phyloP scores from a whole-genome alignment of 1,140 invertebrate species.

The Drosophila bifasciata region DNA sequence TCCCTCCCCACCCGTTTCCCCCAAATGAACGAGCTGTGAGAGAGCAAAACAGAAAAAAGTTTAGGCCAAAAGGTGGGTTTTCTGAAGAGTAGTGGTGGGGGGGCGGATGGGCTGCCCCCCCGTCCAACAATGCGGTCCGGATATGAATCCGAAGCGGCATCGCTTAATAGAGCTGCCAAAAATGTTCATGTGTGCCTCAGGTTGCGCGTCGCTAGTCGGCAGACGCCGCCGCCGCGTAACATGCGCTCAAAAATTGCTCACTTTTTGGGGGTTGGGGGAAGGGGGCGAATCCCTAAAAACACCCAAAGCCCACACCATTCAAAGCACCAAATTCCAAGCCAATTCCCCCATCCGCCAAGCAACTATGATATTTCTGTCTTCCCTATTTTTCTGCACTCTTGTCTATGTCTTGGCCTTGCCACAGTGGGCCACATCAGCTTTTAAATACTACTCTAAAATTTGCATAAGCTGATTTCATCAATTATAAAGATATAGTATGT shows the following conservation, averaged over 20 bases:
- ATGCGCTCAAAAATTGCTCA: conserved; percentile 73
- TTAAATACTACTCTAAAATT: not conserved
- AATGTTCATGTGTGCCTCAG: conserved; percentile 59
- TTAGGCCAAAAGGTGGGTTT: conserved; percentile 33
- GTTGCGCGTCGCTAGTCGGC: conserved; percentile 60
- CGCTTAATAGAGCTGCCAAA: conserved; percentile 80
- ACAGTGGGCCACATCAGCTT: conserved; percentile 31
- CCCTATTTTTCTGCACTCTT: conserved; percentile 27
- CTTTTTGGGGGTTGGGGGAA: conserved; percentile 1
- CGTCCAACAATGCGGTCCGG: conserved; percentile 8
- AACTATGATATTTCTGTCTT: conserved; percentile 52
- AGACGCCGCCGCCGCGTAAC: conserved; percentile 57
- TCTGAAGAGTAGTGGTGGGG: not conserved
- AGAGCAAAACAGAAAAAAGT: conserved; percentile 44
- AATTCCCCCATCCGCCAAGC: conserved; percentile 67
- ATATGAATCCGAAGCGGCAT: conserved; percentile 47
- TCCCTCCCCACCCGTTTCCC: too few relatives aligned
- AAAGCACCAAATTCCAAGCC: conserved; percentile 46
- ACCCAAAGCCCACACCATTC: not conserved
- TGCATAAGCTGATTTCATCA: not conserved
- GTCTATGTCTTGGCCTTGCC: conserved; percentile 28
- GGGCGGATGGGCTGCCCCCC: not conserved
- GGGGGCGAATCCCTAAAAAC: conserved; percentile 1
- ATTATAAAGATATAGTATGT: too few relatives aligned
- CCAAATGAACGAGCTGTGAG: conserved; percentile 35